Base-by-base conservation (phyloP, 1,140 invertebrate species). In the Sitophilus oryzae region DNA sequence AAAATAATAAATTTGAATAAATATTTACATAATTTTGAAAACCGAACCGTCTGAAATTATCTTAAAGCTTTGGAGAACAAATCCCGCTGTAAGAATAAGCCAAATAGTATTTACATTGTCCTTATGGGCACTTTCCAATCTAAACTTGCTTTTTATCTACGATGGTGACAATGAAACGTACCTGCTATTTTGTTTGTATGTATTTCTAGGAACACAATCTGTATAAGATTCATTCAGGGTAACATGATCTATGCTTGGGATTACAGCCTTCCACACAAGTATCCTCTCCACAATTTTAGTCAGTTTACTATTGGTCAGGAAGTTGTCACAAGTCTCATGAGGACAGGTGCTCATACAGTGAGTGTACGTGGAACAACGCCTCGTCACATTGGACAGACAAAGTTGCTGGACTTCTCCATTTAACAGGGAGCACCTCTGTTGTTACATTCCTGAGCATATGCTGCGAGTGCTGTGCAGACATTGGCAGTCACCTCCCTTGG, bases 381-480 rank as follows among this genome's bases (percentile, higher is more conserved):
- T 84, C 81, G 67, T 91, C 87, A 67, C 91, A 94, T 70, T 94
- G 89, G 70, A 94, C 0, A 90, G 91, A 65, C 91, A 95, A 9
- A 90, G 72, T 30, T 86, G 76, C 63, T 88, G n/a, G 86, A 1
- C 79, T 80, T 46, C 92, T 73, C 91, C 91, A 95, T 58, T 83
- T 82, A 8, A 93, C 79, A 4, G 79, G n/a, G 77, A 14, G 87
- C 78, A 11, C 85, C 85, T 37, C 81, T 76, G 1, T 75, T 74
- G 40, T 82, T 84, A 67, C 92, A 95, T 62, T 84, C 82, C 61
- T 91, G 82, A 15, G 89, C 88, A 71, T 94, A 94, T 3, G 87
- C 84, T 0, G 89, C 85, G 11, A 95, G 73, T 0, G 91, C 86
- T 1, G 91, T 91, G 69, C 92, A 95, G 70, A 72, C 91, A 96